Conservation (phyloP, 2,888 invertebrate species). For the Troglohyphantes excavatus region DNA sequence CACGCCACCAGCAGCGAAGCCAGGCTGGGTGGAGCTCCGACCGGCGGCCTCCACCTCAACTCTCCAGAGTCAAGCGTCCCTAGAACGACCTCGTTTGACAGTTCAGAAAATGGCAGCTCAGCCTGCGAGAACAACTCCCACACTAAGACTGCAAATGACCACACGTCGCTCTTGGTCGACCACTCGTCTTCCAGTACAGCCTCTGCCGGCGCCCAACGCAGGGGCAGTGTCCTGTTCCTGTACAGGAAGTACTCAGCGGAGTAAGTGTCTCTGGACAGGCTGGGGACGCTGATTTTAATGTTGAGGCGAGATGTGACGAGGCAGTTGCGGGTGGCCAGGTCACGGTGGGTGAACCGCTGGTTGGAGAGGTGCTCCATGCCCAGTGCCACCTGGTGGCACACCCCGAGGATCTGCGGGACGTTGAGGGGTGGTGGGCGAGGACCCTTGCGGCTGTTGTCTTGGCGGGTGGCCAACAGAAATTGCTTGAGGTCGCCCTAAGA, state of each 20-base stretch:
- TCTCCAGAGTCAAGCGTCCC: slow-evolving; percentile 78
- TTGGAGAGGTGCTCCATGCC: slow-evolving; percentile 91
- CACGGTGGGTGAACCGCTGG: slow-evolving; percentile 91
- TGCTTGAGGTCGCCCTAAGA: slow-evolving; percentile 94
- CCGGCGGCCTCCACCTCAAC: slow-evolving; percentile 80
- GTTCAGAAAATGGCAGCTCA: slow-evolving; percentile 89
- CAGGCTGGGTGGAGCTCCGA: slow-evolving; percentile 82
- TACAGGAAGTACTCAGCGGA: slow-evolving; percentile 94
- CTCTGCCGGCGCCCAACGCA: slow-evolving; percentile 94
- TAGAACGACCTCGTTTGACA: slow-evolving; percentile 89
- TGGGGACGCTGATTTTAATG: slow-evolving; percentile 91
- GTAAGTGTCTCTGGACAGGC: slow-evolving; percentile 90
- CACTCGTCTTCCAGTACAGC: slow-evolving; percentile 94
- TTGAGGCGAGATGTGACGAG: slow-evolving; percentile 90
- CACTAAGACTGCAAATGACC: slow-evolving; percentile 92
- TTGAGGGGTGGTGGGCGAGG: slow-evolving; percentile 86
- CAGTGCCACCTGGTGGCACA: slow-evolving; percentile 88
- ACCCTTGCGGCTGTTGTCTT: slow-evolving; percentile 85
- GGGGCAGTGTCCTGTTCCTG: slow-evolving; percentile 91
- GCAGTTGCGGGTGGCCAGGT: slow-evolving; percentile 95
- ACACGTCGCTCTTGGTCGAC: slow-evolving; percentile 96
- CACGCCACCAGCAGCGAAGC: slow-evolving; percentile 82
- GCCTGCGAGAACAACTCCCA: slow-evolving; percentile 95
- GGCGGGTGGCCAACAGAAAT: slow-evolving; percentile 83
- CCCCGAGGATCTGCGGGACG: slow-evolving; percentile 83